Conservation (phyloP, 2,797 vertebrate genomes). For the Catharus ustulatus region DNA sequence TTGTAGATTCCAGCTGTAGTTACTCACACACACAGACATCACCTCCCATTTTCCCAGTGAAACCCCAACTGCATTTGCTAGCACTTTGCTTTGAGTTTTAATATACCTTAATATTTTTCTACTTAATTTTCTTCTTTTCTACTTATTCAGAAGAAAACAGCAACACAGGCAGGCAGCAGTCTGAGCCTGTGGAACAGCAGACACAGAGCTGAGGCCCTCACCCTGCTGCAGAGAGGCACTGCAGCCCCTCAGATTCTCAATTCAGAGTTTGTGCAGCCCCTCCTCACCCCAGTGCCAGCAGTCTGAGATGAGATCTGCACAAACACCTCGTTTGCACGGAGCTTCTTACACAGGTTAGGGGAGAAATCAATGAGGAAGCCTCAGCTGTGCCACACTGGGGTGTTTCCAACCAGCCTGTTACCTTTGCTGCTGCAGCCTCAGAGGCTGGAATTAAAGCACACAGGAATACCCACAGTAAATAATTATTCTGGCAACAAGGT, state of each 20-base stretch:
- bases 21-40: neutral
- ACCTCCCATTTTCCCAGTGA: neutral
- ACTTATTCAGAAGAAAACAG: neutral
- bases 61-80: neutral
- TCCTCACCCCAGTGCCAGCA: neutral
- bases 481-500: neutral
- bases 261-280: neutral
- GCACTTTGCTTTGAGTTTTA: neutral
- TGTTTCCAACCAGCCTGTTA: neutral
- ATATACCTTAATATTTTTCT: neutral
- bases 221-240: conserved; percentile 28
- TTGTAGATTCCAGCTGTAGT: neutral
- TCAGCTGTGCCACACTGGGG: neutral
- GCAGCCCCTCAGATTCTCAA: neutral
- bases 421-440: neutral
- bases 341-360: neutral
- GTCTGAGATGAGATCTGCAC: neutral
- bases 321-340: fast-evolving
- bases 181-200: neutral
- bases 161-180: neutral
- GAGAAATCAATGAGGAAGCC: neutral
- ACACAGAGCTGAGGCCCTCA: conserved; percentile 59
- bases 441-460: neutral
- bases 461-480: fast-evolving
- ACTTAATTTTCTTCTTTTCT: neutral